Percentiles rank a stretch among this genome's conserved stretches.
These are phyloP conservation scores for Macropis europaea DNA, from an alignment of 2,888 invertebrate species.

Conservation along the genomic window DNA sequence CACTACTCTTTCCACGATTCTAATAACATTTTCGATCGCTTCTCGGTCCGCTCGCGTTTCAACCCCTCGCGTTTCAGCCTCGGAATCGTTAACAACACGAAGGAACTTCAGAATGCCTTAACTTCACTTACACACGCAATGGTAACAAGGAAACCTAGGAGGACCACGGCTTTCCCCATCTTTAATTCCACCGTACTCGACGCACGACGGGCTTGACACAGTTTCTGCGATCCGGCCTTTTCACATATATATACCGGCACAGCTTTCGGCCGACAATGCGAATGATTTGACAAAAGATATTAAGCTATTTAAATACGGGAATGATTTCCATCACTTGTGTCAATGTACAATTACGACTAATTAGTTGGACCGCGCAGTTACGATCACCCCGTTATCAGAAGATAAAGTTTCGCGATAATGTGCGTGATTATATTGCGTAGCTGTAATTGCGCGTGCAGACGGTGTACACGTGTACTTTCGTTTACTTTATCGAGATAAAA, in stretches of 20 bases:
- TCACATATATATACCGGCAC: conserved; percentile 36
- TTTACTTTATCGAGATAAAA: not conserved
- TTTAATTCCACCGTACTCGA: not conserved
- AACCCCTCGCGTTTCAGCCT: too few species aligned
- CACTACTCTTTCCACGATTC: too few species aligned
- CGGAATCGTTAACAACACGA: too few species aligned
- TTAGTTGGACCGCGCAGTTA: not conserved
- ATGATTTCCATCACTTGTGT: conserved; percentile 55
- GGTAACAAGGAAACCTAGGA: conserved; percentile 46
- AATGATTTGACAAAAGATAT: not conserved
- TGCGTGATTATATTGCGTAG: not conserved
- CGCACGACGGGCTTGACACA: not conserved
- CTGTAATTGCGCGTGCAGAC: not conserved
- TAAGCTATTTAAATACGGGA: not conserved
- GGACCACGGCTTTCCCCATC: conserved; percentile 56
- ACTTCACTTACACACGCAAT: conserved; percentile 55
- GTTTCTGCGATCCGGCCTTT: not conserved
- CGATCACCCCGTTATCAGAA: conserved; percentile 5
- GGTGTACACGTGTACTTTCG: not conserved
- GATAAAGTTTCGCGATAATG: not conserved
- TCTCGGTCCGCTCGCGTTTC: too few species aligned
- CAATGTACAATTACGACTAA: conserved; percentile 36
- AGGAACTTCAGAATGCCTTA: not conserved
- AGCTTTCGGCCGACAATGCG: not conserved
- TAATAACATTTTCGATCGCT: too few species aligned